phyloP scores from a whole-genome alignment of 2,113 vertebrate species.

The Nestor notabilis region DNA sequence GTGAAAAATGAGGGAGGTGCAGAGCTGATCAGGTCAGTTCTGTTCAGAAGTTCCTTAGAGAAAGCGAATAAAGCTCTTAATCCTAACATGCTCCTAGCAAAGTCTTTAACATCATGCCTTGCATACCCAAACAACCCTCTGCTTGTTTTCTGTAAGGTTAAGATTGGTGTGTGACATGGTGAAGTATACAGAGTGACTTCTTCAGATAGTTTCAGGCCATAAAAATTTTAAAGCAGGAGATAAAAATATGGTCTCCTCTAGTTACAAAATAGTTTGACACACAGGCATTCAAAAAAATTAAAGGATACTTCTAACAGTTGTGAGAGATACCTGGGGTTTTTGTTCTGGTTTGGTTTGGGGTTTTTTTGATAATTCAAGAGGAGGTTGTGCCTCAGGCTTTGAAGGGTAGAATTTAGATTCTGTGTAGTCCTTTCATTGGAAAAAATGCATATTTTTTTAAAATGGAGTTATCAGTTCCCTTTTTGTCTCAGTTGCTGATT shows the following conservation, averaged over 20 bases:
- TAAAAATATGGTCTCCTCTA: neutral
- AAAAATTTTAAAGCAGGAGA: neutral
- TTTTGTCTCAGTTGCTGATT: neutral
- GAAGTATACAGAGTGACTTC: neutral
- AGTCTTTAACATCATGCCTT: neutral
- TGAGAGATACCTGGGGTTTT: neutral
- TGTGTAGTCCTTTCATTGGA: neutral
- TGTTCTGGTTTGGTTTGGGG: neutral
- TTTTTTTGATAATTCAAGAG: neutral
- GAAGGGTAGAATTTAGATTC: neutral
- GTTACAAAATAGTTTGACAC: neutral
- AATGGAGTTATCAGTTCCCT: neutral
- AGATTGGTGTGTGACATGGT: neutral
- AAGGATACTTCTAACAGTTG: neutral
- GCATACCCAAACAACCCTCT: conserved; percentile 19
- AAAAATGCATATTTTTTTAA: neutral
- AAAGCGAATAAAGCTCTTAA: conserved; percentile 24
- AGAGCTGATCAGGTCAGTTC: neutral
- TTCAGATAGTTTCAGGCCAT: conserved; percentile 20
- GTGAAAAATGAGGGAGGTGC: neutral
- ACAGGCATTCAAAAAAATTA: neutral
- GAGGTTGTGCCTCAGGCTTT: neutral
- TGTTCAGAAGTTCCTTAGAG: neutral
- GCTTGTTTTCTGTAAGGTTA: neutral
- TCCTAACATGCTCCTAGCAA: neutral